Base-by-base conservation (phyloP, 2,888 invertebrate genomes). In the Chaetoderma sp. region DNA sequence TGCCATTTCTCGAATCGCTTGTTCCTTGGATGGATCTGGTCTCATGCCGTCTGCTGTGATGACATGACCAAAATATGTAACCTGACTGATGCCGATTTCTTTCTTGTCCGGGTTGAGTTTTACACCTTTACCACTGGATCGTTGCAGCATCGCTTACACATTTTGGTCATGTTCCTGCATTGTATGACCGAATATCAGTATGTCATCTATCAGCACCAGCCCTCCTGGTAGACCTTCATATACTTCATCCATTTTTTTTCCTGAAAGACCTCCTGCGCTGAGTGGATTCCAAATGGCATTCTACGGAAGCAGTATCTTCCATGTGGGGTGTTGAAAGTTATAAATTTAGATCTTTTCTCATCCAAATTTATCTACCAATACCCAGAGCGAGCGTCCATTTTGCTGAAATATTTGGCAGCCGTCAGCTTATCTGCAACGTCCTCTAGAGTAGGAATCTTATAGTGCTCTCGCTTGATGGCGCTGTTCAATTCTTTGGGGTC, bases 11-110 rank as follows among this genome's bases (percentile, higher is more conserved):
- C 25, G 27, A n/a, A 73, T 54, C 23, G 58, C 65, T 33, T 54
- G 30, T 13, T 60, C 54, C 27, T 57, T 71, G 25, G n/a, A 23
- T 21, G 67, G 63, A 47, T 72, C 70, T 8, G 72, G 70, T 23
- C 50, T 44, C 8, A 66, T 63, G 23, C 70, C 71, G 23, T 59
- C 28, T 36, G 23, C 18, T 25, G 45, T 50, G 36, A 59, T 63
- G 21, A 60, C 33, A 10, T 27, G 49, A 6, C 73, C 68, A 36
- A 67, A 63, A 55, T 70, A 70, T 1, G 58, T 50, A 23, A 72
- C 59, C 23, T 67, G n/a, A 16, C 32, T 33, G 25, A 44, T 23
- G n/a, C 45, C 25, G 1, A 61, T 42, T 8, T 39, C 13, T 8
- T 23, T 45, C 39, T 61, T 61, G 4, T 61, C 61, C 16, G 61